A percentile compares a stretch with the other conserved stretches of the same genome.
Evolutionary conservation across 35 echinoderm and acorn worm species (phyloP).

Genomic region (Ophiothrix spiculata): DNA sequence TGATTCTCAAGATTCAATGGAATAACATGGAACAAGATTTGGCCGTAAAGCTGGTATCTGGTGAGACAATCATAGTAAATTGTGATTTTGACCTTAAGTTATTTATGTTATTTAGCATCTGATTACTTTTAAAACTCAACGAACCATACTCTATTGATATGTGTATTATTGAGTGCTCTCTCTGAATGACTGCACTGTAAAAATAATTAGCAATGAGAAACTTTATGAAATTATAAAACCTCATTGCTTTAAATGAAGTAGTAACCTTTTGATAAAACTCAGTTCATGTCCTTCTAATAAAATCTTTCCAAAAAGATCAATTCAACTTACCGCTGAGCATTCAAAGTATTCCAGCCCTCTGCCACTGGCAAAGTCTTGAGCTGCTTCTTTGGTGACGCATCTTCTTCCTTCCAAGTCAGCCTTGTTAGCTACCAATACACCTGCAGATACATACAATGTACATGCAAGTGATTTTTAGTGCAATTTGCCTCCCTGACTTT

Average conservation of each 20-base stretch:
- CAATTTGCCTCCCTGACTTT: too few species aligned
- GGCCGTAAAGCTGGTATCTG: too few species aligned
- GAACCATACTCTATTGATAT: too few species aligned
- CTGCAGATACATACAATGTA: constrained; percentile 22
- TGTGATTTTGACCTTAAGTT: too few species aligned
- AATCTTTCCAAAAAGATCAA: neutral
- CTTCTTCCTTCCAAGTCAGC: constrained; percentile 69
- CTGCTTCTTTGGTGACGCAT: constrained; percentile 44
- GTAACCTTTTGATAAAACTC: neutral
- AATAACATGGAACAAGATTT: too few species aligned
- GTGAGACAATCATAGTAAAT: too few species aligned
- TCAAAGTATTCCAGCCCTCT: constrained; percentile 93
- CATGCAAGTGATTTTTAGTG: neutral
- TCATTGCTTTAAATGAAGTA: neutral
- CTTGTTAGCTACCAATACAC: constrained; percentile 91
- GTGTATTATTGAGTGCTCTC: too few species aligned
- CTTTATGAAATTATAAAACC: neutral
- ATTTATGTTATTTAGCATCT: too few species aligned
- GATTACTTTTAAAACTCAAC: too few species aligned
- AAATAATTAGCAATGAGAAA: neutral
- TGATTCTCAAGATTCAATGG: too few species aligned
- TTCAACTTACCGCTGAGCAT: constrained; percentile 90
- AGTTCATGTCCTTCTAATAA: neutral
- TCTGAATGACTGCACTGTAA: too few species aligned
- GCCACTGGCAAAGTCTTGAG: constrained; percentile 61